Evolutionary conservation across 1,140 invertebrate species (phyloP).

Genomic region (Macrotrachela quadricornifera): DNA sequence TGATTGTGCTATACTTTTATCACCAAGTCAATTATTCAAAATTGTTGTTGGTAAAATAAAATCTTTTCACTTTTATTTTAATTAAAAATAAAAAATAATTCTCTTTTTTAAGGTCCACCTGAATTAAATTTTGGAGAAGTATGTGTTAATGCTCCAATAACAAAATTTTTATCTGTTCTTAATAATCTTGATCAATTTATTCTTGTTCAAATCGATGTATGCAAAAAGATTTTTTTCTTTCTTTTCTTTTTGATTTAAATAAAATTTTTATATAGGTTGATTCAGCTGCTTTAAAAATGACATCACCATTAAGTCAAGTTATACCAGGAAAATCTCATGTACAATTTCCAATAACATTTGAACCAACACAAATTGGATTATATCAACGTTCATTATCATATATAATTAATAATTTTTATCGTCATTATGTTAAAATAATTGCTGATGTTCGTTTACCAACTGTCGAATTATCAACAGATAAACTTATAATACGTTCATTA

Average conservation of each 20-base stretch:
- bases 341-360: conserved; percentile 28
- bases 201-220: conserved; percentile 22
- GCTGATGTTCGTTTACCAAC: conserved; percentile 25
- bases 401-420: conserved; percentile 25
- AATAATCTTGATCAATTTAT: conserved; percentile 26
- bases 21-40: conserved; percentile 24
- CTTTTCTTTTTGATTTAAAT: too few species aligned
- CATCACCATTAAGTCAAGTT: conserved; percentile 27
- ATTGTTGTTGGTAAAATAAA: conserved; percentile 19
- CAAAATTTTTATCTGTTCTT: conserved; percentile 22
- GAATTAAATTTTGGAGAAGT: conserved; percentile 25
- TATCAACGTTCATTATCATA: conserved; percentile 29
- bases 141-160: conserved; percentile 21
- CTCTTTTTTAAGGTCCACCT: conserved; percentile 20
- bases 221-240: too few species aligned
- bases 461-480: conserved; percentile 18
- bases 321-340: conserved; percentile 25
- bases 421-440: conserved; percentile 23
- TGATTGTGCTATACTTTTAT: conserved; percentile 20
- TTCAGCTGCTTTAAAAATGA: conserved; percentile 26
- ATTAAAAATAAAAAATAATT: too few species aligned
- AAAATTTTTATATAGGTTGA: conserved; percentile 15
- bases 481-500: conserved; percentile 17
- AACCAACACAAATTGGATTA: conserved; percentile 23
- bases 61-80: conserved; percentile 1